A percentile compares a stretch with the other conserved stretches of the same genome.
These are phyloP conservation scores for Dendrolimus houi DNA, from an alignment of 2,888 invertebrate genomes.

Conservation along the genomic window DNA sequence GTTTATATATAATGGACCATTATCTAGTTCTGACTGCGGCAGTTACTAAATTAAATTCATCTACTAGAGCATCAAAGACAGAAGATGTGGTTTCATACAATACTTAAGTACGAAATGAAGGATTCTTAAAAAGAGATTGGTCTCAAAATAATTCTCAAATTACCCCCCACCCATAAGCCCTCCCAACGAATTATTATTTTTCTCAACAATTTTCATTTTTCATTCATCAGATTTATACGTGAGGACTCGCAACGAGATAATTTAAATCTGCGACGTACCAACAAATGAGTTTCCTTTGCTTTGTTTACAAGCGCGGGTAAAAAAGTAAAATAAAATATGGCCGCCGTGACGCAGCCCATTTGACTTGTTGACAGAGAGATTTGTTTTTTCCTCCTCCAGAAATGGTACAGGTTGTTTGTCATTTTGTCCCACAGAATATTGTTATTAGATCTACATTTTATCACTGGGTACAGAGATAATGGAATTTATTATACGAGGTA, in stretches of 20 bases:
- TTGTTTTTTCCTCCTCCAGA: slow-evolving; percentile 36
- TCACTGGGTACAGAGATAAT: slow-evolving; percentile 15
- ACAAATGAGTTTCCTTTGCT: slow-evolving; percentile 41
- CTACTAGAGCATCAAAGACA: no score
- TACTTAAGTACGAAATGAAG: no score
- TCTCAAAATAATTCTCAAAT: neutral
- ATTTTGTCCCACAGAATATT: slow-evolving; percentile 32
- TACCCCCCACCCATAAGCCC: neutral
- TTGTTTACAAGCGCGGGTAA: slow-evolving; percentile 37
- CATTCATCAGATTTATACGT: slow-evolving; percentile 26
- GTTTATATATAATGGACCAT: no score
- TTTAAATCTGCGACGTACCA: slow-evolving; percentile 40
- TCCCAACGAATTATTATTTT: slow-evolving; percentile 8
- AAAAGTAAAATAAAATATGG: slow-evolving; percentile 35
- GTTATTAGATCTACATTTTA: slow-evolving; percentile 34
- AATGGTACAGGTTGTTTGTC: slow-evolving; percentile 31
- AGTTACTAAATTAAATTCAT: no score
- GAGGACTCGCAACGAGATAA: slow-evolving; percentile 25
- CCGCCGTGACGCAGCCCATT: slow-evolving; percentile 32
- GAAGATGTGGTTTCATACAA: no score
- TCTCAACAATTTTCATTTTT: slow-evolving; percentile 13
- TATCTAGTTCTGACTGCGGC: no score
- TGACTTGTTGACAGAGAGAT: slow-evolving; percentile 52
- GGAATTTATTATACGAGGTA: neutral
- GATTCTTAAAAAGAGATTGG: no score